Percentiles rank a stretch among this genome's conserved stretches.
These are phyloP conservation scores for Limenitis camilla DNA, from an alignment of 2,888 invertebrate genomes.

Conservation along the genomic window DNA sequence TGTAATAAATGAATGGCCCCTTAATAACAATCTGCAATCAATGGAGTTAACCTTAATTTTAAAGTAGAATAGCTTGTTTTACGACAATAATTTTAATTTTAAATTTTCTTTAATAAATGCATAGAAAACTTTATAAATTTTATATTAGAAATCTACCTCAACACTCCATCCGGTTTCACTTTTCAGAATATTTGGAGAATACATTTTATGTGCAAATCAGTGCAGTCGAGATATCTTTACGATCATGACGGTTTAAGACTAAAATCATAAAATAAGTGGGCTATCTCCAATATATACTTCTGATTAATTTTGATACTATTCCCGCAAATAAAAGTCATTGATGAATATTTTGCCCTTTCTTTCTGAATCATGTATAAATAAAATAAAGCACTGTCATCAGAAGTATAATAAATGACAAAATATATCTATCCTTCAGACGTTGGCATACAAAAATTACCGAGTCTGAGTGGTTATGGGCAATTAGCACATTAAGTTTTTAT, in stretches of 20 bases:
- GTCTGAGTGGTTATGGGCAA: slow-evolving; percentile 7
- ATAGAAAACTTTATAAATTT: too few relatives aligned
- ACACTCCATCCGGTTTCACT: slow-evolving; percentile 1
- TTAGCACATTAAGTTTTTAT: slow-evolving; percentile 9
- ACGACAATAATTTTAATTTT: too few relatives aligned
- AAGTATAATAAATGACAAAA: not conserved
- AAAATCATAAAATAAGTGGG: not conserved
- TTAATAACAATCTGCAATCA: too few relatives aligned
- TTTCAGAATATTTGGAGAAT: slow-evolving; percentile 11
- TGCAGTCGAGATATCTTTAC: slow-evolving; percentile 7
- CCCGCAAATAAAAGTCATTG: too few relatives aligned
- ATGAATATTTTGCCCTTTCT: too few relatives aligned
- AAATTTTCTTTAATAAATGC: too few relatives aligned
- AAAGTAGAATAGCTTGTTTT: too few relatives aligned
- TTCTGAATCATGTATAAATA: too few relatives aligned
- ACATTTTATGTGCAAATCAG: not conserved
- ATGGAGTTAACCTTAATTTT: too few relatives aligned
- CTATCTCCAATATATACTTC: not conserved
- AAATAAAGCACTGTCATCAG: too few relatives aligned
- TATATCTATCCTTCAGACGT: slow-evolving; percentile 5
- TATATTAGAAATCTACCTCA: too few relatives aligned
- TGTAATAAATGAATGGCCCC: too few relatives aligned
- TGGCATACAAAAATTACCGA: slow-evolving; percentile 3
- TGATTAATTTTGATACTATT: not conserved
- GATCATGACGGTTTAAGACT: not conserved